phyloP scores from a whole-genome alignment of 2,888 invertebrate genomes.

The Hypomecis atomaria region DNA sequence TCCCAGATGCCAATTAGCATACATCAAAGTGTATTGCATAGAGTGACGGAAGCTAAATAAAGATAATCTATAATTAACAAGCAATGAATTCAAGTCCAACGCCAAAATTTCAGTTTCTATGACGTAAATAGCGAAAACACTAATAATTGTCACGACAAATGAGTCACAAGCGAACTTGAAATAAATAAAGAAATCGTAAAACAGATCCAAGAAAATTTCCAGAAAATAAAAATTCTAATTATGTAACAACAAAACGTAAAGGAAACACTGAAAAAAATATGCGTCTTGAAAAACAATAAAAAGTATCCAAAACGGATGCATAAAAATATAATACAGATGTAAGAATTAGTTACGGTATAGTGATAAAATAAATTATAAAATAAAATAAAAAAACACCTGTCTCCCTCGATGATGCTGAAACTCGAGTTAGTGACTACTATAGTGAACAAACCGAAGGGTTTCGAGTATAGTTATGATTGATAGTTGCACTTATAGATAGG shows the following conservation, averaged over 20 bases:
- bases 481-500: slow-evolving; percentile 72
- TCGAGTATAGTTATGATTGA: slow-evolving; percentile 76
- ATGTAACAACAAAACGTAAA: slow-evolving; percentile 21
- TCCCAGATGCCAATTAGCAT: slow-evolving; percentile 53
- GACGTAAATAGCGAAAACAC: slow-evolving; percentile 56
- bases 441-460: slow-evolving; percentile 53
- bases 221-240: slow-evolving; percentile 8
- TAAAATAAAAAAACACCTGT: slow-evolving; percentile 54
- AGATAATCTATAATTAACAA: slow-evolving; percentile 64
- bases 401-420: slow-evolving; percentile 40
- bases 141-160: slow-evolving; percentile 23
- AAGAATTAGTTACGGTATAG: slow-evolving; percentile 13
- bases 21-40: slow-evolving; percentile 53
- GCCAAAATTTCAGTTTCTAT: slow-evolving; percentile 60
- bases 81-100: slow-evolving; percentile 53
- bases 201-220: slow-evolving; percentile 2
- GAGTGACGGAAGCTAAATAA: slow-evolving; percentile 68
- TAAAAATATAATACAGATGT: slow-evolving; percentile 30
- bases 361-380: slow-evolving; percentile 17
- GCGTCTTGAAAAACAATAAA: slow-evolving; percentile 28
- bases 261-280: slow-evolving; percentile 28
- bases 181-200: slow-evolving; percentile 20
- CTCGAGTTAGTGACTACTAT: slow-evolving; percentile 58
- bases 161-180: slow-evolving; percentile 24
- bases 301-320: slow-evolving; percentile 31